Percentiles rank a stretch among this genome's conserved stretches.
Evolutionary conservation across 2,113 vertebrate species (phyloP).

Genomic region (Ardeotis arabs): DNA sequence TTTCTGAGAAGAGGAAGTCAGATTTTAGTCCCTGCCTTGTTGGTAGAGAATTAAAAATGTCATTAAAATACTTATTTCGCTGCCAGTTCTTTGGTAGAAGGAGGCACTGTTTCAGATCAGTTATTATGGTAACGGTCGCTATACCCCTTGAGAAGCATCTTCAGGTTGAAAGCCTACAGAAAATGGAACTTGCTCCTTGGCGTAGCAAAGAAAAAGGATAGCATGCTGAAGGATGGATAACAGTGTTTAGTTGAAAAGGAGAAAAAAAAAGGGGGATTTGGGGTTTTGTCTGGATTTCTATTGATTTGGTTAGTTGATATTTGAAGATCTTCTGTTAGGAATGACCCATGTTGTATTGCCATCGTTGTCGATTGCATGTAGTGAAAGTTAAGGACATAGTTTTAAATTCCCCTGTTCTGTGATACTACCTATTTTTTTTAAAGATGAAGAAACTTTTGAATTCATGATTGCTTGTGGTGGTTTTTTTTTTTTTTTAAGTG

Average conservation of each 20-base stretch:
- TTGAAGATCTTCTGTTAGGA: neutral
- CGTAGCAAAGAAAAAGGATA: neutral
- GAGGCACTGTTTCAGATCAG: neutral
- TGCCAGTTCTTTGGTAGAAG: neutral
- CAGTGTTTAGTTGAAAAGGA: neutral
- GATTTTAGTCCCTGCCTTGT: neutral
- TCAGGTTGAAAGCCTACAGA: neutral
- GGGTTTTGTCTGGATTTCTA: neutral
- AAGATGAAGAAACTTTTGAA: neutral
- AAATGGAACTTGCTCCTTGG: neutral
- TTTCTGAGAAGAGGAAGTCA: neutral
- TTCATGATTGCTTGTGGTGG: neutral
- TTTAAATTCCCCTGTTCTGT: neutral
- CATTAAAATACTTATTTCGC: neutral
- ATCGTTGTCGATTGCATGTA: rapidly evolving
- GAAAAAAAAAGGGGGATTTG: neutral
- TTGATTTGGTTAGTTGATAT: neutral
- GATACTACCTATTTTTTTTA: neutral
- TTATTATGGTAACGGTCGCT: rapidly evolving
- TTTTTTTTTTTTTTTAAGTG: neutral
- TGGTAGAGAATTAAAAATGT: neutral
- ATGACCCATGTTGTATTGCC: neutral
- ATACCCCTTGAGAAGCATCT: neutral
- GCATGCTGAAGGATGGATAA: neutral
- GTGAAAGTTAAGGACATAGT: neutral